Conservation (phyloP, 2,797 vertebrate species). For the Coluber constrictor region DNA sequence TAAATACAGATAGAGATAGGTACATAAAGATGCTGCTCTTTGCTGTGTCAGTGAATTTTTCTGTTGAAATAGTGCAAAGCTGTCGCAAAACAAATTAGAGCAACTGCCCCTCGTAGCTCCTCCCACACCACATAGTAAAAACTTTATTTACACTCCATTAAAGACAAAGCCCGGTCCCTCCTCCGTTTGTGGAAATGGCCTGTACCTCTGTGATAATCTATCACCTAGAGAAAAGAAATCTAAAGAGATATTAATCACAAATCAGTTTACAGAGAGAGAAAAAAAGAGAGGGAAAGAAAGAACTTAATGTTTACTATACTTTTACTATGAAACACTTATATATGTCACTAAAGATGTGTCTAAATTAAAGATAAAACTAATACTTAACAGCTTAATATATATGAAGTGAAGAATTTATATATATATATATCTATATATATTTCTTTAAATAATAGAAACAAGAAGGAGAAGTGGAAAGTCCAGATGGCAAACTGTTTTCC, state of each 20-base stretch:
- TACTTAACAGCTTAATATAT: conserved; percentile 86
- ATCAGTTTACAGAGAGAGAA: conserved; percentile 88
- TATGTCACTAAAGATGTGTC: conserved; percentile 81
- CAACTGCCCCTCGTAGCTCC: conserved; percentile 37
- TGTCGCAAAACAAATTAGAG: conserved; percentile 56
- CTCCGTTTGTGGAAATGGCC: conserved; percentile 85
- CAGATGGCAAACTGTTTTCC: conserved; percentile 98
- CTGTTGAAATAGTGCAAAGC: conserved; percentile 50
- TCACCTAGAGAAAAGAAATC: conserved; percentile 99
- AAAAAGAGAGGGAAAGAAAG: conserved; percentile 81
- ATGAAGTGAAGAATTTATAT: conserved; percentile 63
- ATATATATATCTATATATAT: conserved; percentile 27
- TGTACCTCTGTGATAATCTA: conserved; percentile 99
- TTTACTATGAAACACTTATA: conserved; percentile 87
- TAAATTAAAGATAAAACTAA: conserved; percentile 86
- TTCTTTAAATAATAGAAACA: conserved; percentile 69
- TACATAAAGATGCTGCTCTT: conserved; percentile 36
- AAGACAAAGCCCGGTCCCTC: conserved; percentile 73
- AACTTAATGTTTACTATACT: conserved; percentile 94
- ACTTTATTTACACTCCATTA: conserved; percentile 85
- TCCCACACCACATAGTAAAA: conserved; percentile 69
- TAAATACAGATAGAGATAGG: background rate
- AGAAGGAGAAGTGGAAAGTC: conserved; percentile 72
- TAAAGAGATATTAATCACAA: conserved; percentile 99
- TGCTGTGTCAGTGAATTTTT: conserved; percentile 20